A percentile compares a stretch with the other conserved stretches of the same genome.
Conservation (phyloP, 2,888 invertebrate species). For the Beris chalybata region DNA sequence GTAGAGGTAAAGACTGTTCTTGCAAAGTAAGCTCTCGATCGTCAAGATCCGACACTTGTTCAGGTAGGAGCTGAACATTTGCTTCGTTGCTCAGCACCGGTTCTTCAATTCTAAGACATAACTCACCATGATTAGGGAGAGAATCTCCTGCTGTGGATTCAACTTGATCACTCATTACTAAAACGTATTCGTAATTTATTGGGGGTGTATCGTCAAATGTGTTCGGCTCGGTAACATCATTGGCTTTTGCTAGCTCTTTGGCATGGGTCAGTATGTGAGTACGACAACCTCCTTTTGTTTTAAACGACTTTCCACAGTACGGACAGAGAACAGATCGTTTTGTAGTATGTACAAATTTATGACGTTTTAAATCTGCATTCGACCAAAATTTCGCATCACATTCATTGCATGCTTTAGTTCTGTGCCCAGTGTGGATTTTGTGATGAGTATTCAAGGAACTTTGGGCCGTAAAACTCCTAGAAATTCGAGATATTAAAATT, state of each 20-base stretch:
- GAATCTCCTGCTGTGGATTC: neutral
- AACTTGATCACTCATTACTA: neutral
- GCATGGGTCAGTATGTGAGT: constrained; percentile 40
- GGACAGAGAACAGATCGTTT: constrained; percentile 40
- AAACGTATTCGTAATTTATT: too few species aligned
- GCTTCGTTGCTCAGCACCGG: neutral
- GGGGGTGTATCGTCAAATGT: too few species aligned
- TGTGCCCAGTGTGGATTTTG: constrained; percentile 40
- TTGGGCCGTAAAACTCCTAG: neutral
- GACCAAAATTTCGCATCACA: constrained; percentile 41
- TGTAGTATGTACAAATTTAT: constrained; percentile 40
- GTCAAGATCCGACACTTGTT: neutral
- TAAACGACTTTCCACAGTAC: constrained; percentile 40
- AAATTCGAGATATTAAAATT: neutral
- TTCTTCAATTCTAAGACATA: neutral
- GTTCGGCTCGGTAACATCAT: neutral
- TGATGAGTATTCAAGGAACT: constrained; percentile 40
- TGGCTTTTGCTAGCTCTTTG: constrained; percentile 12
- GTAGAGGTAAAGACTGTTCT: too few species aligned
- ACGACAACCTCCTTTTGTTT: constrained; percentile 38
- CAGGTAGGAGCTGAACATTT: neutral
- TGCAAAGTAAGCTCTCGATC: neutral
- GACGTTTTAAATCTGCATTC: constrained; percentile 39
- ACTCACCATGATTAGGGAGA: neutral
- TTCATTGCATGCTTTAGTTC: constrained; percentile 37